Conservation (phyloP, 2,888 invertebrate species). For the Megastigmus dorsalis region DNA sequence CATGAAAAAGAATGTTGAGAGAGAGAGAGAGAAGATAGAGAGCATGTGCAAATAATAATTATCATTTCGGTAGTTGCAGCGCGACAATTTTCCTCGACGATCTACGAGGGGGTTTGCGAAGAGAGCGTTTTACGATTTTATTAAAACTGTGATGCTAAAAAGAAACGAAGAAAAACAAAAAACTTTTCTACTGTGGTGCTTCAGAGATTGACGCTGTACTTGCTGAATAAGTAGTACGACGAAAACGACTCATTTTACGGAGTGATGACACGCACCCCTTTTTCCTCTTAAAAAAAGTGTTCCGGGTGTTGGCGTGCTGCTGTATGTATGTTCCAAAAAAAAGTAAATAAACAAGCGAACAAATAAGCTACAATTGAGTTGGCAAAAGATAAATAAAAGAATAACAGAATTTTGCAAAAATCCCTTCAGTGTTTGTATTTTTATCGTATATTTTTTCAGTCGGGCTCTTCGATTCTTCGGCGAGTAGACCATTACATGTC, state of each 20-base stretch:
- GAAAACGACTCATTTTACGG: slow-evolving; percentile 50
- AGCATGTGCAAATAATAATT: slow-evolving; percentile 28
- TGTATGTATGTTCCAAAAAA: slow-evolving; percentile 46
- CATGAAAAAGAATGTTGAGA: too few species aligned
- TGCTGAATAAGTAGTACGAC: slow-evolving; percentile 48
- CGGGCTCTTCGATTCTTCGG: slow-evolving; percentile 38
- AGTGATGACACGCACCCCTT: slow-evolving; percentile 39
- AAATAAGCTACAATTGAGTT: slow-evolving; percentile 50
- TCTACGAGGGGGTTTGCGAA: slow-evolving; percentile 13
- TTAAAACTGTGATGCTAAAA: slow-evolving; percentile 52
- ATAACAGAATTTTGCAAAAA: slow-evolving; percentile 55
- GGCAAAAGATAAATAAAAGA: slow-evolving; percentile 51
- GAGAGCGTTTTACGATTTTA: slow-evolving; percentile 41
- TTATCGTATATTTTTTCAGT: slow-evolving; percentile 52
- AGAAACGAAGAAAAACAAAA: slow-evolving; percentile 24
- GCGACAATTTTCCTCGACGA: slow-evolving; percentile 27
- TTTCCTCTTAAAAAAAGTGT: slow-evolving; percentile 32
- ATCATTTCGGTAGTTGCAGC: slow-evolving; percentile 19
- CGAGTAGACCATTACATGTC: slow-evolving; percentile 53
- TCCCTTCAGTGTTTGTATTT: slow-evolving; percentile 51
- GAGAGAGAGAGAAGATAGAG: too few species aligned
- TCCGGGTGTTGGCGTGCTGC: slow-evolving; percentile 39
- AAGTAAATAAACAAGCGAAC: slow-evolving; percentile 23
- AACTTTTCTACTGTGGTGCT: slow-evolving; percentile 49
- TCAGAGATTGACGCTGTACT: slow-evolving; percentile 54